These are phyloP conservation scores for Triplophysa siluroides DNA, from an alignment of 2,113 vertebrate genomes.

Conservation along the genomic window DNA sequence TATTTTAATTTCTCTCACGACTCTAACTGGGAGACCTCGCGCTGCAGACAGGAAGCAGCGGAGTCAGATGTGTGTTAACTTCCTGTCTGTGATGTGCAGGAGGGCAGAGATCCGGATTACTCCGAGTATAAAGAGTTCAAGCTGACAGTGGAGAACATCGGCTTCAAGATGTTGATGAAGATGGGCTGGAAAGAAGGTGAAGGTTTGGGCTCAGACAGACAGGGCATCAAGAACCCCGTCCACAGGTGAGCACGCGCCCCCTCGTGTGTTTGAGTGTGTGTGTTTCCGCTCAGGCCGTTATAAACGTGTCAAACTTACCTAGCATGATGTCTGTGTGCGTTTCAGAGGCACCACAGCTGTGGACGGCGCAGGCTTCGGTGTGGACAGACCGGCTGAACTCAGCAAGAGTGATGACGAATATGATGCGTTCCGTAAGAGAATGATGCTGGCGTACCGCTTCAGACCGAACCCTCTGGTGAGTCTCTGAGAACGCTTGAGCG, in stretches of 20 bases:
- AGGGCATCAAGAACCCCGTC: slow-evolving; percentile 94
- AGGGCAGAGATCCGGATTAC: slow-evolving; percentile 94
- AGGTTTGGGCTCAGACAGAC: slow-evolving; percentile 87
- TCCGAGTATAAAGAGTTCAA: slow-evolving; percentile 99
- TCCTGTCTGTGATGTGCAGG: slow-evolving; percentile 71
- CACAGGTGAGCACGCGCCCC: slow-evolving; percentile 79
- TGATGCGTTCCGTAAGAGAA: slow-evolving; percentile 94
- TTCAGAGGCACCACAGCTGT: slow-evolving; percentile 82
- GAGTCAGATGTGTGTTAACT: background rate
- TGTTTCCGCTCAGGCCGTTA: no score
- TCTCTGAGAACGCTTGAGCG: background rate
- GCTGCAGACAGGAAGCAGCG: no score
- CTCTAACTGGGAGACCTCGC: no score
- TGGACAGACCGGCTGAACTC: slow-evolving; percentile 89
- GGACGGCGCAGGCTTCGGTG: slow-evolving; percentile 90
- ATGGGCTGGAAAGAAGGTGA: slow-evolving; percentile 99
- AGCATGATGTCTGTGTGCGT: background rate
- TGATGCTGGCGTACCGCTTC: slow-evolving; percentile 98
- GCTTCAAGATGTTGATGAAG: slow-evolving; percentile 98
- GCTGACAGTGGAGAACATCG: slow-evolving; percentile 96
- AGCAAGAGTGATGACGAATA: slow-evolving; percentile 90
- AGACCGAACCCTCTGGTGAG: slow-evolving; percentile 92
- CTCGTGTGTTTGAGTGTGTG: background rate
- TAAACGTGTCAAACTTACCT: no score
- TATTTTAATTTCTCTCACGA: no score